phyloP scores from a whole-genome alignment of 2,888 invertebrate genomes.

The Unio pictorum region DNA sequence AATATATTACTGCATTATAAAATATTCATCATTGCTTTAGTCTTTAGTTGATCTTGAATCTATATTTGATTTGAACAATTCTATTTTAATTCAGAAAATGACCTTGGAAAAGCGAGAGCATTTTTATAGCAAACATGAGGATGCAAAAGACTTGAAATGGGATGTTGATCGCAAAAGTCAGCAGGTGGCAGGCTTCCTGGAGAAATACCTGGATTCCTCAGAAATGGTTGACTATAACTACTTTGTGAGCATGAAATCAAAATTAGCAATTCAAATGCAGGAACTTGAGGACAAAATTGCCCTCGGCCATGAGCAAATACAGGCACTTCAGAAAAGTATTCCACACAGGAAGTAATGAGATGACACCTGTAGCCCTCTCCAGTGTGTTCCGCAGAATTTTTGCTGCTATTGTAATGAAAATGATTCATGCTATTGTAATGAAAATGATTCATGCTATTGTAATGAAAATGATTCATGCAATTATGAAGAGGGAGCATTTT shows the following conservation, averaged over 20 bases:
- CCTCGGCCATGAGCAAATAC: conserved; percentile 84
- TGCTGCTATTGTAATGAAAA: no score
- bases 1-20: no score
- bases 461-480: no score
- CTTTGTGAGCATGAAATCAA: conserved; percentile 90
- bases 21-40: no score
- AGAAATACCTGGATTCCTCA: conserved; percentile 79
- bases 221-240: conserved; percentile 86
- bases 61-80: no score
- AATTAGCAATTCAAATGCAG: conserved; percentile 85
- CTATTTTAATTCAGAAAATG: conserved; percentile 49
- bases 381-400: no score
- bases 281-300: conserved; percentile 89
- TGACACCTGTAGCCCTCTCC: no score
- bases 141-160: conserved; percentile 85
- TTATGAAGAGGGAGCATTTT: no score
- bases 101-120: conserved; percentile 80
- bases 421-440: no score
- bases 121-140: conserved; percentile 83
- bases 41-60: no score
- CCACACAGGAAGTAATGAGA: conserved; percentile 24
- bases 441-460: no score
- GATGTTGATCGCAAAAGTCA: conserved; percentile 85
- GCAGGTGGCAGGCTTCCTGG: conserved; percentile 79
- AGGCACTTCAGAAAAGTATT: conserved; percentile 79